Evolutionary conservation across 2,797 vertebrate genomes (phyloP).

Genomic region (Melanotaenia boesemani): DNA sequence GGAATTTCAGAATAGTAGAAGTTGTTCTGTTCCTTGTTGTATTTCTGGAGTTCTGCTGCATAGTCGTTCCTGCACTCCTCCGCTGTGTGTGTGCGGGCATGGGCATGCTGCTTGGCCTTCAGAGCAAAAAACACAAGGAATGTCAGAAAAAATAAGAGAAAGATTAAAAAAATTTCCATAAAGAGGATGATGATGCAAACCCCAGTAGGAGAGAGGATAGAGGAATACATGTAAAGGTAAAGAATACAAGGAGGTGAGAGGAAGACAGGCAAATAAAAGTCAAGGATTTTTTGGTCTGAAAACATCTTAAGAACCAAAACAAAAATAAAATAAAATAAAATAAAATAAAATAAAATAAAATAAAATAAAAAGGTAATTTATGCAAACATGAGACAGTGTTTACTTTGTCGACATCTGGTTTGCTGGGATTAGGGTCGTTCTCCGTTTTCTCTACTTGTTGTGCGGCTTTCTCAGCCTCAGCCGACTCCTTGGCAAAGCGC

Average conservation of each 20-base stretch:
- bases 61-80: constrained; percentile 92
- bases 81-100: constrained; percentile 82
- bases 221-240: constrained; percentile 2
- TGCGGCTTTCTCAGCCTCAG: constrained; percentile 88
- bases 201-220: constrained; percentile 39
- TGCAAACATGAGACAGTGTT: constrained; percentile 4
- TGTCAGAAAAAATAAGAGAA: background rate
- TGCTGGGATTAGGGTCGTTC: constrained; percentile 85
- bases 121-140: constrained; percentile 24
- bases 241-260: background rate
- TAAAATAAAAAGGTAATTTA: background rate
- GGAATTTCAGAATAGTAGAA: constrained; percentile 89
- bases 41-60: constrained; percentile 88
- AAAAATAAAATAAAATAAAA: background rate
- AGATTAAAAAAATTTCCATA: constrained; percentile 3
- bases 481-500: constrained; percentile 90
- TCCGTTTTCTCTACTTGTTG: constrained; percentile 87
- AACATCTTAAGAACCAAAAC: constrained; percentile 7
- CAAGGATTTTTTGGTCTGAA: constrained; percentile 3
- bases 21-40: constrained; percentile 88
- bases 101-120: constrained; percentile 87
- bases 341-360: too few species aligned
- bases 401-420: constrained; percentile 89
- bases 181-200: constrained; percentile 32
- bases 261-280: constrained; percentile 11